Percentiles rank a stretch among this genome's conserved stretches.
phyloP scores from a whole-genome alignment of 2,888 invertebrate genomes.

The Vannuccia rotundouncinata region DNA sequence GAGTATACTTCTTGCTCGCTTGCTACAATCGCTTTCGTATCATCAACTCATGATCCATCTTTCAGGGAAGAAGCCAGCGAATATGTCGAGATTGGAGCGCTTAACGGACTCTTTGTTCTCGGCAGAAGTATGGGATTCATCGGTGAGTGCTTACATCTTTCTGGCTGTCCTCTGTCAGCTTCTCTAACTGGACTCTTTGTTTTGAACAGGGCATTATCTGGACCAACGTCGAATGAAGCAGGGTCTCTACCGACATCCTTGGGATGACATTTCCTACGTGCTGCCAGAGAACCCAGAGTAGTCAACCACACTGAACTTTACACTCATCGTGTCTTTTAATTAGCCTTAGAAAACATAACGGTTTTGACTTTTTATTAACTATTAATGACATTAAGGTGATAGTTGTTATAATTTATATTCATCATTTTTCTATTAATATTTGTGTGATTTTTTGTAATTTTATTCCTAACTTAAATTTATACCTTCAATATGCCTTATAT shows the following conservation, averaged over 20 bases:
- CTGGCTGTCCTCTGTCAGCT: too few species aligned
- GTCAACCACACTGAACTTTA: too few species aligned
- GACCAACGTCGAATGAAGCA: conserved; percentile 98
- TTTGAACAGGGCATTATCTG: conserved; percentile 73
- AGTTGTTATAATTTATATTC: too few species aligned
- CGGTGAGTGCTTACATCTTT: conserved; percentile 60
- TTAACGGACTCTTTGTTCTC: conserved; percentile 94
- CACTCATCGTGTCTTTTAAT: too few species aligned
- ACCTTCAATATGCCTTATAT: too few species aligned
- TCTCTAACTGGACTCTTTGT: not conserved
- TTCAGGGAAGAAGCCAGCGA: conserved; percentile 86
- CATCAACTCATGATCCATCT: conserved; percentile 40
- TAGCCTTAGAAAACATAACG: too few species aligned
- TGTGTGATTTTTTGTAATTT: too few species aligned
- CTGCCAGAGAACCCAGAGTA: too few species aligned
- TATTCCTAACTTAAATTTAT: too few species aligned
- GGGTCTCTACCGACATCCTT: conserved; percentile 95
- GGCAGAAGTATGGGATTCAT: conserved; percentile 97
- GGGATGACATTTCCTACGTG: conserved; percentile 94
- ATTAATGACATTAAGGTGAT: too few species aligned
- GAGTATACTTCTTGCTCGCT: conserved; percentile 44
- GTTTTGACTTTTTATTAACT: too few species aligned
- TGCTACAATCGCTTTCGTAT: not conserved
- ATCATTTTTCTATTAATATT: too few species aligned
- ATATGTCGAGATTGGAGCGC: conserved; percentile 91